Percentiles rank a stretch among this genome's conserved stretches.
phyloP scores from a whole-genome alignment of 1,140 invertebrate genomes.

The Drosophila kurseongensis region DNA sequence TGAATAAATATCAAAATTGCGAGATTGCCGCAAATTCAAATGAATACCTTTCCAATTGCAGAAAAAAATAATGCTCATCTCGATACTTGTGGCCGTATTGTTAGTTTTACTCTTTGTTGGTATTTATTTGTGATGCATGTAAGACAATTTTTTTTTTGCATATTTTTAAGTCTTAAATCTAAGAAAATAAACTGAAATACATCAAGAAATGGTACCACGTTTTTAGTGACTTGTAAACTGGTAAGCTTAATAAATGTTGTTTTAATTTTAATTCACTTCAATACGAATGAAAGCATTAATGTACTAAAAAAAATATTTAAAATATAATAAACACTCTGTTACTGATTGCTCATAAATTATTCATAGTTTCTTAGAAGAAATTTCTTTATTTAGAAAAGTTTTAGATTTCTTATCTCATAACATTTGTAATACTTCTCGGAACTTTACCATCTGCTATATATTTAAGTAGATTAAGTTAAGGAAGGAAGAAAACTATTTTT shows the following conservation, averaged over 20 bases:
- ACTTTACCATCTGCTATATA: too few species aligned
- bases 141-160: slow-evolving; percentile 25
- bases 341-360: too few species aligned
- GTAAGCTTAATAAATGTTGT: not conserved
- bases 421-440: too few species aligned
- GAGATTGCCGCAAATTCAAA: not conserved
- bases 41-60: slow-evolving; percentile 46
- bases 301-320: too few species aligned
- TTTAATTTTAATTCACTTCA: not conserved
- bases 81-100: slow-evolving; percentile 64
- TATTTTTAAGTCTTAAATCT: slow-evolving; percentile 25
- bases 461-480: too few species aligned
- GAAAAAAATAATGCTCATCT: slow-evolving; percentile 80
- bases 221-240: not conserved
- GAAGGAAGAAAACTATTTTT: too few species aligned
- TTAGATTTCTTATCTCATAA: too few species aligned
- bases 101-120: slow-evolving; percentile 77
- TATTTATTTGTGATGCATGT: slow-evolving; percentile 74
- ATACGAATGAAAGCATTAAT: too few species aligned
- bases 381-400: too few species aligned
- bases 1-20: slow-evolving; percentile 10
- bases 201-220: not conserved
- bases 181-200: slow-evolving; percentile 42
- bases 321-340: too few species aligned
- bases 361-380: too few species aligned